Evolutionary conservation across 2,797 vertebrate species (phyloP), one percentile per base, ranked within the genome.

Genomic region (Allobates femoralis): DNA sequence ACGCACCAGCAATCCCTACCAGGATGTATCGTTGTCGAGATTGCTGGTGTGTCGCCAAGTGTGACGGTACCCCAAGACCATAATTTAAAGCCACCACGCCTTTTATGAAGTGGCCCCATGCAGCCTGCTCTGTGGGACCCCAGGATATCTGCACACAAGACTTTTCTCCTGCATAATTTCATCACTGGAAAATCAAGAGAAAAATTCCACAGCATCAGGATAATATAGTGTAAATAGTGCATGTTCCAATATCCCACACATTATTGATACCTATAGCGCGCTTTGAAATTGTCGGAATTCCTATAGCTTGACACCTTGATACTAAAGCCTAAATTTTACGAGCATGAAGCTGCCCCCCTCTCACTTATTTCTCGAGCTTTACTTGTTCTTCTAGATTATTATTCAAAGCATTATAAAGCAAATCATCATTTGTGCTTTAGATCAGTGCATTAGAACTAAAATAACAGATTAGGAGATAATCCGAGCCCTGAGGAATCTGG

Each of bases 401-500:
- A 71, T 69, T 82, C 80, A 56, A 8, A 12, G 23, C 26, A 55
- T 3, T 32, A 83, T 83, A 83, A 75, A 75, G 71, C 69, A 26
- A 83, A 87, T 53, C 55, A 0, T 66, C 46, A 64, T 66, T 60
- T 64, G 23, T 77, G 41, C 37, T 60, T 60, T 21, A 37, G 67
- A 83, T 83, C 64, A 56, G 46, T 55, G 80, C 60, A 67, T 79
- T 81, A 81, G 30, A 71, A 51, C 66, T 73, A 58, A 41, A 73
- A 73, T 26, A 83, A 83, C 51, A 83, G 81, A 83, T 83, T 56
- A 58, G 51, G 51, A 73, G 51, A 73, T 83, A 83, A 83, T 73
- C 66, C 50, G 23, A 73, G 66, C 53, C 16, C 53, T 37, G 66
- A 60, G 69, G 53, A 75, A 62, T 75, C 34, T 46, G 67, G 30